Evolutionary conservation across 2,888 invertebrate species (phyloP).

Genomic region (Aporophyla nigra): DNA sequence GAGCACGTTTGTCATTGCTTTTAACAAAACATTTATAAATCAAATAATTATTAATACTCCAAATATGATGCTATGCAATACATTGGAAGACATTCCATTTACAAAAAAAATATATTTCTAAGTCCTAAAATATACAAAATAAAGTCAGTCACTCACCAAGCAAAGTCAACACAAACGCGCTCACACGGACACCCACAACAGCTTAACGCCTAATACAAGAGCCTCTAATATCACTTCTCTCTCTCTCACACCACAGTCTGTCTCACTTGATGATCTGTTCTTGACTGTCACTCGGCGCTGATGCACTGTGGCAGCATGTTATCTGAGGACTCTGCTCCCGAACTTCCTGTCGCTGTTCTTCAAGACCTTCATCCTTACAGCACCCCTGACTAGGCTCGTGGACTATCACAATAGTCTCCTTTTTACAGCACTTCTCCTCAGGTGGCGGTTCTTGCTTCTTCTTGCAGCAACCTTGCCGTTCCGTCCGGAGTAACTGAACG

Average conservation of each 20-base stretch:
- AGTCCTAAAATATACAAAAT: conserved; percentile 1
- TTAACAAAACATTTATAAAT: conserved; percentile 7
- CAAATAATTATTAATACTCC: conserved; percentile 13
- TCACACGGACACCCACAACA: conserved; percentile 49
- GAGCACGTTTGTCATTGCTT: conserved; percentile 39
- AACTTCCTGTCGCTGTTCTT: conserved; percentile 63
- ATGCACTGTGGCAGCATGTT: conserved; percentile 81
- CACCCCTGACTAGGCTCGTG: conserved; percentile 67
- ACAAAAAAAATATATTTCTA: conserved; percentile 2
- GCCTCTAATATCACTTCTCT: conserved; percentile 43
- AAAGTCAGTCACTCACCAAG: conserved; percentile 1
- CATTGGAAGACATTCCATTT: conserved; percentile 29
- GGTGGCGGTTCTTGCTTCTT: conserved; percentile 79
- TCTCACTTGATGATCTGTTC: conserved; percentile 81
- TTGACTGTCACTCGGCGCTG: conserved; percentile 81
- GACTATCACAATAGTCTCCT: conserved; percentile 65
- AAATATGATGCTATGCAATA: not conserved
- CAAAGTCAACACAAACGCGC: conserved; percentile 25
- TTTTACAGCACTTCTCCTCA: conserved; percentile 73
- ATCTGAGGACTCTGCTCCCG: conserved; percentile 85
- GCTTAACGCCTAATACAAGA: conserved; percentile 44
- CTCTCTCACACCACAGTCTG: not conserved
- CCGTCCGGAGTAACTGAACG: conserved; percentile 78
- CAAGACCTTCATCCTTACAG: conserved; percentile 65
- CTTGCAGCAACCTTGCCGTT: conserved; percentile 82